Conservation (phyloP, 2,888 invertebrate species). For the Eugnorisma glareosa region DNA sequence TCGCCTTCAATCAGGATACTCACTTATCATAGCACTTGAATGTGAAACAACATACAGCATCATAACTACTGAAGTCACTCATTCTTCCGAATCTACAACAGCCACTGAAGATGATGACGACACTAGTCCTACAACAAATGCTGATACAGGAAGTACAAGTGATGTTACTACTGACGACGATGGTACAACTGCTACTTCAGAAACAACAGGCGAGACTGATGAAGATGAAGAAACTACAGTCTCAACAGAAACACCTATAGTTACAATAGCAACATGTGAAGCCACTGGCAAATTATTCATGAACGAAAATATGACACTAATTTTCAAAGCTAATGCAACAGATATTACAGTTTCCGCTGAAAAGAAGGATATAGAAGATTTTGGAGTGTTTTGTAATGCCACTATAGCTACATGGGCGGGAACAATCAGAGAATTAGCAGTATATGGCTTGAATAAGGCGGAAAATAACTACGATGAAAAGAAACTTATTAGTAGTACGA, state of each 20-base stretch:
- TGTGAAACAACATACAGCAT: slow-evolving; percentile 70
- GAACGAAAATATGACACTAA: slow-evolving; percentile 72
- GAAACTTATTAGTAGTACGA: slow-evolving; percentile 65
- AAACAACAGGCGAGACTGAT: slow-evolving; percentile 1
- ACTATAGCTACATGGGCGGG: slow-evolving; percentile 70
- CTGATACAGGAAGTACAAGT: neutral
- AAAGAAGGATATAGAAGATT: slow-evolving; percentile 72
- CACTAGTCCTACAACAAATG: neutral
- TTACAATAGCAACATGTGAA: slow-evolving; percentile 55
- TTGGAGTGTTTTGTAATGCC: slow-evolving; percentile 72
- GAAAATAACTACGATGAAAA: slow-evolving; percentile 85
- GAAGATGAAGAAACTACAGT: slow-evolving; percentile 27
- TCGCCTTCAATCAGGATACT: slow-evolving; percentile 74
- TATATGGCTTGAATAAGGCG: slow-evolving; percentile 82
- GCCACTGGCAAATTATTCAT: slow-evolving; percentile 81
- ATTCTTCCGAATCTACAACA: slow-evolving; percentile 19
- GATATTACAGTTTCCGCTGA: slow-evolving; percentile 71
- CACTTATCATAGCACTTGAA: slow-evolving; percentile 80
- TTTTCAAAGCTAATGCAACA: slow-evolving; percentile 74
- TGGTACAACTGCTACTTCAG: neutral
- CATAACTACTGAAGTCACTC: slow-evolving; percentile 18
- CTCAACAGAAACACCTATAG: slow-evolving; percentile 25
- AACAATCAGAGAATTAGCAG: slow-evolving; percentile 73
- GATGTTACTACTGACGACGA: neutral
- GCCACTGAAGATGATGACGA: slow-evolving; percentile 7